These are phyloP conservation scores for Diuraphis noxia DNA, from an alignment of 1,140 invertebrate species.

Conservation along the genomic window DNA sequence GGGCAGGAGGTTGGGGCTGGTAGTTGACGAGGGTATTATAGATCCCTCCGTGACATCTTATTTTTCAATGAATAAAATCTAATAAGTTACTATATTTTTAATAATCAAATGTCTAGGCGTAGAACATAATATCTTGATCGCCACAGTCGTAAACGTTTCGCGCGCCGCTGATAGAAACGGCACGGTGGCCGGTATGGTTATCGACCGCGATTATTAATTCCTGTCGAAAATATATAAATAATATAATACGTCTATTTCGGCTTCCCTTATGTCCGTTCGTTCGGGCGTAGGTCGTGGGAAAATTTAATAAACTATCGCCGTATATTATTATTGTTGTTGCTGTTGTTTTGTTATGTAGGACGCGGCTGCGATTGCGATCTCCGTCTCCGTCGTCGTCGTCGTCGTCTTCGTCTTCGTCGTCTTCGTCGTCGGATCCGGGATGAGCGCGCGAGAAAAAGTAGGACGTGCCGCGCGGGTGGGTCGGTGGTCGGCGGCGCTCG, in stretches of 20 bases:
- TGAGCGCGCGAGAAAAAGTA: conserved; percentile 14
- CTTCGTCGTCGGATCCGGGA: conserved; percentile 25
- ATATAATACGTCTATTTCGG: background rate
- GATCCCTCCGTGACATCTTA: too few relatives aligned
- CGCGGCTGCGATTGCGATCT: conserved; percentile 37
- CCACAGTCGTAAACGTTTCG: too few relatives aligned
- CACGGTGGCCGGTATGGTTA: background rate
- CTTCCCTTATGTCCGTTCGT: background rate
- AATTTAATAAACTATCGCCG: background rate
- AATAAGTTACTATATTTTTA: too few relatives aligned
- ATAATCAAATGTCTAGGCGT: too few relatives aligned
- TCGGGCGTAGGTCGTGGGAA: conserved; percentile 13
- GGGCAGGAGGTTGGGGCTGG: too few relatives aligned
- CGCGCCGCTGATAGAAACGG: background rate
- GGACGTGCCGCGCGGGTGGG: background rate
- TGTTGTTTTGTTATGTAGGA: conserved; percentile 28
- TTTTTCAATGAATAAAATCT: too few relatives aligned
- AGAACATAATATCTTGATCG: too few relatives aligned
- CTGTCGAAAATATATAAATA: background rate
- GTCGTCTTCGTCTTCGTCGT: background rate
- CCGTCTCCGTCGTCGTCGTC: background rate
- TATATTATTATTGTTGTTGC: background rate
- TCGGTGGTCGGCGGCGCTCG: background rate
- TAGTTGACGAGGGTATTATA: too few relatives aligned
- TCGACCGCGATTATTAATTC: background rate